Evolutionary conservation across 2,113 vertebrate species (phyloP), one percentile per base, ranked within the genome.

Genomic region (Carlito syrichta): DNA sequence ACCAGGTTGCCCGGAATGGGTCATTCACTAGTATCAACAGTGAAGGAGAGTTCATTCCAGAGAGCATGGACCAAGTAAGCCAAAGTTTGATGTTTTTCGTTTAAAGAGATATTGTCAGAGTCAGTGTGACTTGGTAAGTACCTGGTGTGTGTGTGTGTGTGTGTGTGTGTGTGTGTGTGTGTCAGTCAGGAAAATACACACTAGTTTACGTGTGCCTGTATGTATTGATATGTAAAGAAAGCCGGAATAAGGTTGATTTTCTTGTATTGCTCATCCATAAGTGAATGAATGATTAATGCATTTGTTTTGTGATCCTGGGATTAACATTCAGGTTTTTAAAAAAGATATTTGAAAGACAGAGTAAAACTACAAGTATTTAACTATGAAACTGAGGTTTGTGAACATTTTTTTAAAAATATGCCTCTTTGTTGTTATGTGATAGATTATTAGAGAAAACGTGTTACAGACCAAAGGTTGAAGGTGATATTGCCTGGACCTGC

Each of bases 21-120:
- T 99, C 99, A 81, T 99, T 99, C 97, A 99, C 99, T 96, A 99
- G 99, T 99, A 99, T 99, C 98, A 99, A 99, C 98, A 99, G 99
- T 85, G 99, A 99, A 97, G 99, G 99, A 50, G 99, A 99, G 98
- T 99, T 99, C 98, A 99, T 99, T 96, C 99, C 99, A 48, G 99
- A 99, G 98, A 99, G 99, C 98, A 99, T 99, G 99, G 99, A 99
- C 98, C 99, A 99, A 99, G 99, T 99, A 98, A 0, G 95, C 92
- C 62, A 81, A 38, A 66, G 71, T 35, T 82, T 56, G 23, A 23
- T 52, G 93, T 94, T 89, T 94, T 95, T 63, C 62, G 58, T 71
- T 94, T 79, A 92, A 96, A 48, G n/a, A 35, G 25, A 0, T 95
- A 48, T 87, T 92, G 10, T 77, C 27, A 74, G 38, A 54, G 35